A percentile compares a stretch with the other conserved stretches of the same genome.
These are phyloP conservation scores for Ailurus styani DNA, from an alignment of 2,113 vertebrate species.

Conservation along the genomic window DNA sequence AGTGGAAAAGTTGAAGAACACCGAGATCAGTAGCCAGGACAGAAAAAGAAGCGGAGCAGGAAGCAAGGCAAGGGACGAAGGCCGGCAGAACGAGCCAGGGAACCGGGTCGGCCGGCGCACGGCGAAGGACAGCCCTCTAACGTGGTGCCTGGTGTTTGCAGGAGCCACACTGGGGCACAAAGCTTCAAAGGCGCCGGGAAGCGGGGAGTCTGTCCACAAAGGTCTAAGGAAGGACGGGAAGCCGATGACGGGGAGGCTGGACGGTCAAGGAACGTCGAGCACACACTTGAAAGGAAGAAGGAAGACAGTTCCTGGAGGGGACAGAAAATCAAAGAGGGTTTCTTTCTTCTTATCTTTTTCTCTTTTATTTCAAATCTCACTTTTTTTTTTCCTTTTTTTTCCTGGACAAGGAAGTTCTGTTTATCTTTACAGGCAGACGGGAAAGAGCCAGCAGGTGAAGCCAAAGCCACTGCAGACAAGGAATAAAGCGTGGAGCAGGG, in stretches of 20 bases:
- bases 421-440: neutral
- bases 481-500: neutral
- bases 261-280: accelerated
- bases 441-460: neutral
- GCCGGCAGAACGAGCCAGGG: neutral
- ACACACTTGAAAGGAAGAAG: neutral
- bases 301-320: neutral
- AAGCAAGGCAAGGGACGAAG: neutral
- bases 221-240: neutral
- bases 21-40: neutral
- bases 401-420: neutral
- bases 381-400: neutral
- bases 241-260: neutral
- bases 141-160: accelerated
- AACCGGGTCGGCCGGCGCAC: accelerated
- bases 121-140: accelerated
- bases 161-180: neutral
- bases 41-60: neutral
- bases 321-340: neutral
- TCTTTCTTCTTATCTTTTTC: neutral
- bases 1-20: neutral
- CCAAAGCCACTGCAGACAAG: neutral
- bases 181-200: neutral
- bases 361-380: neutral
- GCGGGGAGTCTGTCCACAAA: neutral